Conservation (phyloP, 1,140 invertebrate species). For the Cydia amplana region DNA sequence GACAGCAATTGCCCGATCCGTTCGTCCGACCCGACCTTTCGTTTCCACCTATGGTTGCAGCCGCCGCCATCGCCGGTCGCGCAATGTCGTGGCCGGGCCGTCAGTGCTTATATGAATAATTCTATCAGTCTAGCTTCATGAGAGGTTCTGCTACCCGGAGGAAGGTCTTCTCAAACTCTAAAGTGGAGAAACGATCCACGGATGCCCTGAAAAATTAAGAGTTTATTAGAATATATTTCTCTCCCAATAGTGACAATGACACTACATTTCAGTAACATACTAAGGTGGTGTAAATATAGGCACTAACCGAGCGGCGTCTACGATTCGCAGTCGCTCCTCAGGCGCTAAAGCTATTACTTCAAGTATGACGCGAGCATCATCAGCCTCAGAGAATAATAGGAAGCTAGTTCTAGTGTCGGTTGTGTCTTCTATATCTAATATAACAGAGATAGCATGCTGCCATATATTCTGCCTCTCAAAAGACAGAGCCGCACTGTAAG, state of each 20-base stretch:
- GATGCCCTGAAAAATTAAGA: constrained; percentile 82
- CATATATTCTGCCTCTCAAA: constrained; percentile 80
- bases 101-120: neutral
- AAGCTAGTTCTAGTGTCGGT: constrained; percentile 87
- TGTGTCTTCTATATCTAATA: constrained; percentile 91
- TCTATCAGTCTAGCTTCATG: constrained; percentile 72
- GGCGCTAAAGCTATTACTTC: constrained; percentile 85
- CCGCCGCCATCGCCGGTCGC: too few relatives aligned
- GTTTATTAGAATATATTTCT: too few relatives aligned
- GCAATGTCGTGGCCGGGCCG: too few relatives aligned
- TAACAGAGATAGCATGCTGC: constrained; percentile 86
- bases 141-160: constrained; percentile 85
- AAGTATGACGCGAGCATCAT: constrained; percentile 88
- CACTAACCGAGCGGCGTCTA: constrained; percentile 86
- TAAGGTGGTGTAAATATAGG: too few relatives aligned
- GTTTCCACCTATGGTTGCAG: too few relatives aligned
- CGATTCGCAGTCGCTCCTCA: constrained; percentile 83
- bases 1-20: too few relatives aligned
- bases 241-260: too few relatives aligned
- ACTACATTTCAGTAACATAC: too few relatives aligned
- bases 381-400: constrained; percentile 87
- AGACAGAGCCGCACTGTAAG: too few relatives aligned
- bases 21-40: too few relatives aligned
- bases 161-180: constrained; percentile 88
- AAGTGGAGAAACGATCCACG: constrained; percentile 88